These are phyloP conservation scores for Pogonophryne albipinna DNA, from an alignment of 2,797 vertebrate species.

Conservation along the genomic window DNA sequence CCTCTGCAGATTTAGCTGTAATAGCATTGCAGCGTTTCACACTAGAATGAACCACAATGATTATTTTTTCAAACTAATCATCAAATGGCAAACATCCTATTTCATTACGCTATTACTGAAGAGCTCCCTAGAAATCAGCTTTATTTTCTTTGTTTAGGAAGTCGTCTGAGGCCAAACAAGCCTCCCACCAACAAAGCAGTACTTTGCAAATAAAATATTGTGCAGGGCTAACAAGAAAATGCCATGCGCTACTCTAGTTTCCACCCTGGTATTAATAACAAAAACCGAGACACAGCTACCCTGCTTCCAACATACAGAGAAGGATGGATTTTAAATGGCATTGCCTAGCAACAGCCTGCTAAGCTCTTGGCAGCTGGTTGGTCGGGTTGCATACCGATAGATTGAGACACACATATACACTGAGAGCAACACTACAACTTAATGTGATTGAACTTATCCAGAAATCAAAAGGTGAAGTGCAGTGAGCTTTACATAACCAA, in stretches of 20 bases:
- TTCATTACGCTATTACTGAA: conserved; percentile 25
- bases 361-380: conserved; percentile 74
- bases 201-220: conserved; percentile 41
- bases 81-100: conserved; percentile 27
- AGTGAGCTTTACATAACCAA: conserved; percentile 26
- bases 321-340: conserved; percentile 76
- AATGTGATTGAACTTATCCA: conserved; percentile 53
- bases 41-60: conserved; percentile 28
- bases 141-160: conserved; percentile 43
- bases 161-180: conserved; percentile 44
- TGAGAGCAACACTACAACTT: conserved; percentile 41
- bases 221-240: conserved; percentile 42
- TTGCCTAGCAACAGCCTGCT: conserved; percentile 83
- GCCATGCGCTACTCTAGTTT: conserved; percentile 37
- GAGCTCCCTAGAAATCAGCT: conserved; percentile 28
- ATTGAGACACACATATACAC: conserved; percentile 41
- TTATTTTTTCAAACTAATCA: conserved; percentile 49
- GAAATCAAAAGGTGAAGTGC: conserved; percentile 42
- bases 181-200: conserved; percentile 28
- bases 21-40: conserved; percentile 13
- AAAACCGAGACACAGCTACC: conserved; percentile 55
- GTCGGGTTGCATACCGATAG: conserved; percentile 76
- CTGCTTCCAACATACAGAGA: conserved; percentile 64
- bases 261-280: conserved; percentile 47
- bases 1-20: conserved; percentile 22